phyloP scores from a whole-genome alignment of 2,113 vertebrate species.

The Tupaia chinensis region DNA sequence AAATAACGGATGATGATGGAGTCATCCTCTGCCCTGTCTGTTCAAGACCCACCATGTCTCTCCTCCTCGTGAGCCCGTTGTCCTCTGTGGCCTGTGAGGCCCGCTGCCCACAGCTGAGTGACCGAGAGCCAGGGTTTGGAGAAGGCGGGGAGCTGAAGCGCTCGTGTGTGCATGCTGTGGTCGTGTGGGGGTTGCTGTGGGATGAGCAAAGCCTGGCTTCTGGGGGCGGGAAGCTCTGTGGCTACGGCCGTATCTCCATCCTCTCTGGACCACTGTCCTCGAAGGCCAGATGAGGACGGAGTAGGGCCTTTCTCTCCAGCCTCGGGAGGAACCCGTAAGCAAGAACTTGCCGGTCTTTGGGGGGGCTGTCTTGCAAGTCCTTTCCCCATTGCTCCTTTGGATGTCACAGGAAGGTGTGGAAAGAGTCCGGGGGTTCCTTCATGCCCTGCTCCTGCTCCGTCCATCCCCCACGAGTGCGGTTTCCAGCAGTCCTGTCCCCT shows the following conservation, averaged over 20 bases:
- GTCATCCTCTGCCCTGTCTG: not conserved
- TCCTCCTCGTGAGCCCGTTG: too few relatives aligned
- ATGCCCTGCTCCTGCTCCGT: too few relatives aligned
- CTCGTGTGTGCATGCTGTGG: not conserved
- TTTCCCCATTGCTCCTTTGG: not conserved
- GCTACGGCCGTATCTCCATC: not conserved
- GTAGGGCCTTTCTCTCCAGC: not conserved
- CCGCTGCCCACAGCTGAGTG: not conserved
- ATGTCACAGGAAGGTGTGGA: not conserved
- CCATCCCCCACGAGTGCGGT: not conserved
- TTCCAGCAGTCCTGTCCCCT: not conserved
- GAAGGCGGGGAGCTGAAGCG: not conserved
- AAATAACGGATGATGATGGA: not conserved
- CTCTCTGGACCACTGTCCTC: too few relatives aligned
- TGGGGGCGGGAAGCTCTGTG: not conserved
- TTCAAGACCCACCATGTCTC: not conserved
- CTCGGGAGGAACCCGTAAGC: not conserved
- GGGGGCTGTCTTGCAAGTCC: too few relatives aligned
- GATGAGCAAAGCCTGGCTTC: not conserved
- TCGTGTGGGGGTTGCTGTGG: rapidly evolving
- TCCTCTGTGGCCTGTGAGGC: not conserved
- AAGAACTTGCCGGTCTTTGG: not conserved
- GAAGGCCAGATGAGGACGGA: not conserved
- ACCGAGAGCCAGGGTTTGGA: not conserved
- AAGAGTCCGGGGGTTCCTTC: not conserved